Evolutionary conservation across 2,797 vertebrate species (phyloP).

Genomic region (Strix occidentalis): DNA sequence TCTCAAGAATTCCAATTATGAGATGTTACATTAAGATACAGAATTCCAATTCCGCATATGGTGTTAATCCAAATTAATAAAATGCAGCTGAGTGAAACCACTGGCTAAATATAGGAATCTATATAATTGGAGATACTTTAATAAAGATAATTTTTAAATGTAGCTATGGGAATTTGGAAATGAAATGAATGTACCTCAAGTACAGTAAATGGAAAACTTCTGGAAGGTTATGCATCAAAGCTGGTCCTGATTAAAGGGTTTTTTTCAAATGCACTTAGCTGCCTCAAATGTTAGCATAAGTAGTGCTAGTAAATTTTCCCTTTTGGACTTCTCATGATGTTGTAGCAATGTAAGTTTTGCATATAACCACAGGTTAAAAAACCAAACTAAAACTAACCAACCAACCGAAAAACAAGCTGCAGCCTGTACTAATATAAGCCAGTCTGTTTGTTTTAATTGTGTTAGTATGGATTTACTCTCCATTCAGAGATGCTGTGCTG

Average conservation of each 20-base stretch:
- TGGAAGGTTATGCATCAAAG: background rate
- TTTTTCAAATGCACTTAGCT: background rate
- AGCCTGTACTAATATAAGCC: background rate
- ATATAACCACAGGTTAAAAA: background rate
- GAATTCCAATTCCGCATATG: background rate
- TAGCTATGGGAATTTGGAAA: background rate
- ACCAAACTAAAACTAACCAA: background rate
- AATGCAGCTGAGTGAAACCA: background rate
- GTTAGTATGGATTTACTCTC: background rate
- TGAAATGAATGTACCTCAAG: background rate
- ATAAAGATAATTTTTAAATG: background rate
- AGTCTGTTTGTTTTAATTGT: background rate
- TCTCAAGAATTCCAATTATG: background rate
- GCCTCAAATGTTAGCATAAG: background rate
- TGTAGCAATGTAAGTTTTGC: background rate
- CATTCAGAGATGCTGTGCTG: background rate
- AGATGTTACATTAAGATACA: conserved; percentile 5
- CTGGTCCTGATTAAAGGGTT: background rate
- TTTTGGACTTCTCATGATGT: background rate
- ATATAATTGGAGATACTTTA: background rate
- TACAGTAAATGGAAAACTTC: background rate
- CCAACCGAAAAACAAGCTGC: rapidly evolving
- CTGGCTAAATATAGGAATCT: background rate
- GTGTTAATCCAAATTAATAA: conserved; percentile 29
- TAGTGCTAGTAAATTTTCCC: background rate